These are phyloP conservation scores for Microplitis manilae DNA, from an alignment of 2,888 invertebrate genomes.

Conservation along the genomic window DNA sequence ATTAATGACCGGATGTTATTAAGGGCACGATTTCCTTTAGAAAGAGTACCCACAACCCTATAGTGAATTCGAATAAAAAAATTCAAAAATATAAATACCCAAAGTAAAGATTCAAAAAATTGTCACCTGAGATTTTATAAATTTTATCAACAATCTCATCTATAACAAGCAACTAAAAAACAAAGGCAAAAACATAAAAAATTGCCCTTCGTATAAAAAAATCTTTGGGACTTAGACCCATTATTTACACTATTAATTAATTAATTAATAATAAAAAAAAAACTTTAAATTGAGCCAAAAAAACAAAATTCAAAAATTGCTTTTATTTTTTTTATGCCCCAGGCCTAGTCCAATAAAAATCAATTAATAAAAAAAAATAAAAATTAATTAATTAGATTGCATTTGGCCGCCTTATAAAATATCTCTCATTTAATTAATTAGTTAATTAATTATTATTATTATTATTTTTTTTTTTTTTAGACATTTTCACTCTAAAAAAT, in stretches of 20 bases:
- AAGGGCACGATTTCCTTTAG: too few relatives aligned
- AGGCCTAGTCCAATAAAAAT: slow-evolving; percentile 8
- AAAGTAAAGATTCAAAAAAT: too few relatives aligned
- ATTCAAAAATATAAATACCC: too few relatives aligned
- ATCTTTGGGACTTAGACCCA: background rate
- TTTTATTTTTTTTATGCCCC: background rate
- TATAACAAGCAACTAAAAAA: too few relatives aligned
- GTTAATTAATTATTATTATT: background rate
- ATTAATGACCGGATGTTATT: too few relatives aligned
- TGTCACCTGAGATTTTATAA: too few relatives aligned
- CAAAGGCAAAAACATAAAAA: too few relatives aligned
- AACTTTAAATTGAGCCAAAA: too few relatives aligned
- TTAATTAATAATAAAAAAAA: background rate
- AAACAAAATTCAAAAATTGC: background rate
- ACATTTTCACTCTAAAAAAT: slow-evolving; percentile 44
- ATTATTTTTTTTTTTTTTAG: background rate
- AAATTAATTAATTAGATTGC: slow-evolving; percentile 41
- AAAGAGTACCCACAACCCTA: too few relatives aligned
- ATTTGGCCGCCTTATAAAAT: slow-evolving; percentile 59
- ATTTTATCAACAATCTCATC: too few relatives aligned
- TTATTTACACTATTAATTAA: slow-evolving; percentile 5
- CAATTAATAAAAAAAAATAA: slow-evolving; percentile 25
- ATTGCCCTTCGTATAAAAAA: too few relatives aligned
- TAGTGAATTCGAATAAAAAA: too few relatives aligned
- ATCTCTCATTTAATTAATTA: slow-evolving; percentile 48